Base-by-base conservation (phyloP, 2,113 vertebrate genomes). In the Aepyceros melampus region DNA sequence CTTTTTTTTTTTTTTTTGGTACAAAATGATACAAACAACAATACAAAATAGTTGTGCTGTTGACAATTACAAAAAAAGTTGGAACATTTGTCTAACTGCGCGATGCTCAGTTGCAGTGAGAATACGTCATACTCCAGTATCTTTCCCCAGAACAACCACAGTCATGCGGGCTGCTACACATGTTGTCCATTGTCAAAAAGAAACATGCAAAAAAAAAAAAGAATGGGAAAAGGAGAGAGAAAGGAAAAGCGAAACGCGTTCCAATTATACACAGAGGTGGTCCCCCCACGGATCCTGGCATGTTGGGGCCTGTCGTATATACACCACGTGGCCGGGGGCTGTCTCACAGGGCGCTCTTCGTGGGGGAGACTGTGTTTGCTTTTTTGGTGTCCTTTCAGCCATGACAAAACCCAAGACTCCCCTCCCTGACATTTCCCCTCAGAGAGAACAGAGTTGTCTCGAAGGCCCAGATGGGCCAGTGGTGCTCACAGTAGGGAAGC, bases 21-120 rank as follows among this genome's bases (percentile, higher is more conserved):
- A 99, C 99, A 99, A 99, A 99, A 99, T 99, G 99, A 99, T 99
- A 99, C 99, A 99, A 99, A 99, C 99, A 98, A 99, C 99, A 99
- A 99, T 99, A 99, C 99, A 99, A 99, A 99, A 99, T 99, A 99
- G 99, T 99, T 99, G 99, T 99, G 99, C 99, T 99, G 99, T 99
- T 99, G 99, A 99, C 99, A 96, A 98, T 99, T 99, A 99, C 99
- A 99, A 99, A 99, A 99, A 97, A 99, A 99, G 98, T 99, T 81
- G 97, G 98, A 98, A 99, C 99, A 97, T 93, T 45, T 51, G 97
- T 97, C 99, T 99, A 99, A 99, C 98, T 97, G 99, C 99, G 98
- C 98, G 98, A 98, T 98, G 98, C 97, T 98, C 98, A 84, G 98
- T 97, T 96, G 99, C 98, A 96, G 98, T 82, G 98, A 98, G 99